phyloP scores from a whole-genome alignment of 2,113 vertebrate genomes.

The Passerina amoena region DNA sequence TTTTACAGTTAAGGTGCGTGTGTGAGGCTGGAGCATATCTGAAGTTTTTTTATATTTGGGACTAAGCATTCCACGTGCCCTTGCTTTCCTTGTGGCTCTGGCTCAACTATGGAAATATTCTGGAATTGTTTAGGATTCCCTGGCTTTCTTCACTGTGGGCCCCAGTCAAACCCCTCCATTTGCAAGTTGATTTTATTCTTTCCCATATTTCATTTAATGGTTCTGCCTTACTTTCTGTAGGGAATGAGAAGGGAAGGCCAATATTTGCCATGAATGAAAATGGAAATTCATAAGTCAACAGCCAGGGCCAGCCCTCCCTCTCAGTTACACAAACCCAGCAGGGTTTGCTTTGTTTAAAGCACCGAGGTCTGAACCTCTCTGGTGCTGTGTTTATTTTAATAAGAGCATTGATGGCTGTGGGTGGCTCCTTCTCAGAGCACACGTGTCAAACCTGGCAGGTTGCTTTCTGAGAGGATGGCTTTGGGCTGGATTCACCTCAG shows the following conservation, averaged over 20 bases:
- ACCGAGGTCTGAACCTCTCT: neutral
- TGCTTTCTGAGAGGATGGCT: neutral
- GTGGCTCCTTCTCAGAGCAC: neutral
- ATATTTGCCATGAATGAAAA: neutral
- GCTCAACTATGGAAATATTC: neutral
- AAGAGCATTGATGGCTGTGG: neutral
- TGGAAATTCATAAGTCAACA: neutral
- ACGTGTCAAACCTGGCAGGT: neutral
- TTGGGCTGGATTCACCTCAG: neutral
- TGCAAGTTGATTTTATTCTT: neutral
- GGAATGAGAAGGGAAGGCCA: neutral
- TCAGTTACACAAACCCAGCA: neutral
- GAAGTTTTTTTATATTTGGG: neutral
- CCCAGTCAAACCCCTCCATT: neutral
- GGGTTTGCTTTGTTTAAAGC: neutral
- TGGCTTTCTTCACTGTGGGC: neutral
- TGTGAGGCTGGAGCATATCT: neutral
- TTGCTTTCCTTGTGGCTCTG: neutral
- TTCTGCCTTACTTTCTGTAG: neutral
- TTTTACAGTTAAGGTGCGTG: neutral
- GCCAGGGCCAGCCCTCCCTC: neutral
- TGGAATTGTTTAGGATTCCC: neutral
- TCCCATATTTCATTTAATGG: neutral
- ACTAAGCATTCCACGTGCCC: rapidly evolving
- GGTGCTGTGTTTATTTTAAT: neutral